Base-by-base conservation (phyloP, 2,797 vertebrate genomes). In the Amblyraja radiata region DNA sequence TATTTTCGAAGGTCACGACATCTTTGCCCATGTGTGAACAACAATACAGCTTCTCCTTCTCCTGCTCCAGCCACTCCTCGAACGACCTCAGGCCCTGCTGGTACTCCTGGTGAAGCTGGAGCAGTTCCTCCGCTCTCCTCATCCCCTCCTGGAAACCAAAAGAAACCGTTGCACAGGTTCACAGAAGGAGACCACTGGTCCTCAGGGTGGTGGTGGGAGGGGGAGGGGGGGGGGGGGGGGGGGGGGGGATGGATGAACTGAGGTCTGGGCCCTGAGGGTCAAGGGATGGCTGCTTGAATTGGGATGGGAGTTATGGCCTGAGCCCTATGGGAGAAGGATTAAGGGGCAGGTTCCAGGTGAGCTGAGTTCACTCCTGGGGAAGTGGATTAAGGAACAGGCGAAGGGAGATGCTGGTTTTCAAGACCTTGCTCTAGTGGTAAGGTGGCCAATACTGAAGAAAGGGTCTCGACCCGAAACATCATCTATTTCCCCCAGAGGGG, bases 11-110 rank as follows among this genome's bases (percentile, higher is more conserved):
- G 54, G 97, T 96, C 78, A 97, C 97, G 13, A 96, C 94, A 14
- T 98, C 97, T 84, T 97, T 98, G 94, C 98, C 97, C 93, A 98
- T 96, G 93, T 97, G 96, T 14, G 97, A 97, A 79, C 97, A 95
- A 9, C 94, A 96, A 25, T 95, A 96, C 93, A 99, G 96, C 61
- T 96, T 96, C 93, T 98, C 97, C 94, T 97, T 98, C 94, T 99
- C 97, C 94, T 98, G 97, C 93, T 97, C 97, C 94, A 99, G 94
- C 99, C 99, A 99, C 93, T 97, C 96, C 95, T 99, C 98, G 96
- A 99, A 99, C 78, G 96, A 95, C 93, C 98, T 98, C 61, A 99
- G 94, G 18, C 97, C 97, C 93, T 97, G 96, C 95, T 99, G 98
- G 95, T 99, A 99, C 54, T 98, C 97, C 95, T 98, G 97, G 94